Conservation (phyloP, 2,113 vertebrate species). For the Cryptotis parvus region DNA sequence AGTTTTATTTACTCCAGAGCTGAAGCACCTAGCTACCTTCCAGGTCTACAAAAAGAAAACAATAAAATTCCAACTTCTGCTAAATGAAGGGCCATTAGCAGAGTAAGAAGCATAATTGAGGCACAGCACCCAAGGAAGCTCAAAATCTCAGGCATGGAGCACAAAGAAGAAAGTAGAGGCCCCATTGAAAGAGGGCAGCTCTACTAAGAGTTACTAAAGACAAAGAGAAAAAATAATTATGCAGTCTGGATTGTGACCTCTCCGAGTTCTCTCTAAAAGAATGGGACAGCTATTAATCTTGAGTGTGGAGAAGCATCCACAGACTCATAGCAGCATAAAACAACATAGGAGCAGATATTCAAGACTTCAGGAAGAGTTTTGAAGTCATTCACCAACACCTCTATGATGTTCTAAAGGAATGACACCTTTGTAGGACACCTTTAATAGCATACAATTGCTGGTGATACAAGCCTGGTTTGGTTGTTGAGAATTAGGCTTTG, state of each 20-base stretch:
- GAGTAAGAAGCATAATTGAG: background rate
- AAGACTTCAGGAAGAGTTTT: no score
- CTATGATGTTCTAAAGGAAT: background rate
- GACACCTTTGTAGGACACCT: background rate
- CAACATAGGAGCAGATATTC: background rate
- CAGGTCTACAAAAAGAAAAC: background rate
- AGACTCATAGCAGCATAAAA: background rate
- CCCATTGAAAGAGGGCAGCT: background rate
- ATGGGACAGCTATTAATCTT: background rate
- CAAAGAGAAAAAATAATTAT: background rate
- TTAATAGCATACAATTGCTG: background rate
- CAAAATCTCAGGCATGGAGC: background rate
- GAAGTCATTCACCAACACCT: background rate
- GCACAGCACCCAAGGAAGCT: background rate
- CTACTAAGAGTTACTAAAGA: background rate
- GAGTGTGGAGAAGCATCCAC: background rate
- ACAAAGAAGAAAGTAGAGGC: background rate
- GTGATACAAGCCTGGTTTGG: background rate
- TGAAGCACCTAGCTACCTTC: conserved; percentile 8
- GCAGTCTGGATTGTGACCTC: no score
- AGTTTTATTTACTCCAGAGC: conserved; percentile 45
- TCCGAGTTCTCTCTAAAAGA: background rate
- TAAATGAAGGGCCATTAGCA: conserved; percentile 14
- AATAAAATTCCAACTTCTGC: no score
- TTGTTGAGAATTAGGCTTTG: background rate